These are phyloP conservation scores for Poeciliopsis gracilis DNA, from an alignment of 2,797 vertebrate genomes.

Conservation along the genomic window DNA sequence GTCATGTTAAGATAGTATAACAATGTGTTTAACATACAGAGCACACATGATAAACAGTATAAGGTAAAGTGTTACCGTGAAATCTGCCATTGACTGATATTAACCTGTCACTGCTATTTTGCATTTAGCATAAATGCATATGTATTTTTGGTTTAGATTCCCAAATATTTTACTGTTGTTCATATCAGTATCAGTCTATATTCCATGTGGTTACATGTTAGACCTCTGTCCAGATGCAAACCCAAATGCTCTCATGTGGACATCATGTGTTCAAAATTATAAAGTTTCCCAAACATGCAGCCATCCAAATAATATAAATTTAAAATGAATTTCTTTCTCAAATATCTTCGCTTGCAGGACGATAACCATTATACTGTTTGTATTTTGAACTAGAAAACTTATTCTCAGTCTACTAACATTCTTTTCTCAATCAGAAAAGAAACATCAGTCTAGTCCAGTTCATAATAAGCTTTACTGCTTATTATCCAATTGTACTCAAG, in stretches of 20 bases:
- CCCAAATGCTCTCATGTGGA: neutral
- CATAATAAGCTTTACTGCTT: constrained; percentile 47
- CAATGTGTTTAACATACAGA: neutral
- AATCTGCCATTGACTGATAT: neutral
- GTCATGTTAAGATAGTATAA: neutral
- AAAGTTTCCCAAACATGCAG: neutral
- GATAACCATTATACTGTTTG: neutral
- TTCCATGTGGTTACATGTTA: neutral
- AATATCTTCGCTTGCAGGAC: neutral
- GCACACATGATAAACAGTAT: neutral
- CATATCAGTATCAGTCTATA: neutral
- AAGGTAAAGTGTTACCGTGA: neutral
- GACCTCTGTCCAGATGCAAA: neutral
- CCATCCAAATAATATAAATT: neutral
- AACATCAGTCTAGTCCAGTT: constrained; percentile 15
- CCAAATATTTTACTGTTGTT: neutral
- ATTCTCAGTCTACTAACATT: neutral
- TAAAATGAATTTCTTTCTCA: neutral
- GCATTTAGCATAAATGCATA: neutral
- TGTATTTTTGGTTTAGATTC: neutral
- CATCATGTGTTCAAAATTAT: neutral
- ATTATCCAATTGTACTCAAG: constrained; percentile 50
- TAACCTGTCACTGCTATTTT: neutral
- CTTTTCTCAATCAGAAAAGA: constrained; percentile 7
- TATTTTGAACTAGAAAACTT: neutral